These are phyloP conservation scores for Sphaerodactylus townsendi DNA, from an alignment of 2,113 vertebrate species.

Conservation along the genomic window DNA sequence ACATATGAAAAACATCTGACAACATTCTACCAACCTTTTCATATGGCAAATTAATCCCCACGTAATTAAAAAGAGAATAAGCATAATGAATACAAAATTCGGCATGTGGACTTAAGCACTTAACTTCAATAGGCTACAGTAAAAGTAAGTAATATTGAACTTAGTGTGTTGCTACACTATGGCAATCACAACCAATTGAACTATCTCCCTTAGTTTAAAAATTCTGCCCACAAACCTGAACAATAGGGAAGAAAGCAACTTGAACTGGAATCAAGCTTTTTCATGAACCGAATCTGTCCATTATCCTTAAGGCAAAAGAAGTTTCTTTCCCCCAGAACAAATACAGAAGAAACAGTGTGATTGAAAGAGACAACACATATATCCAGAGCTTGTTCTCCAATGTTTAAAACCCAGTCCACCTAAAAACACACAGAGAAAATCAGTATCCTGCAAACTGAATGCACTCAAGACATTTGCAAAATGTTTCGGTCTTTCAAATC, in stretches of 20 bases:
- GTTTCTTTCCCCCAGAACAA: constrained; percentile 93
- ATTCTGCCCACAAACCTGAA: constrained; percentile 78
- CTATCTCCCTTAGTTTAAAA: background rate
- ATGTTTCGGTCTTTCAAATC: constrained; percentile 6
- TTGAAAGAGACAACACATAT: constrained; percentile 82
- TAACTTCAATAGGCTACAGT: background rate
- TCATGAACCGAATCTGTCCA: constrained; percentile 96
- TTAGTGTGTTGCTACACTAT: background rate
- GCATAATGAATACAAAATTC: background rate
- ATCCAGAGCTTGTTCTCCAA: constrained; percentile 93
- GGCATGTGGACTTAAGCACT: background rate
- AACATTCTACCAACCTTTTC: background rate
- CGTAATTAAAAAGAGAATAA: background rate
- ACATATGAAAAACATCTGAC: background rate
- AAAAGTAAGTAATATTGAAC: background rate
- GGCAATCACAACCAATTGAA: background rate
- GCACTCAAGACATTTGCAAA: background rate
- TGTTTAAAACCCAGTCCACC: constrained; percentile 93
- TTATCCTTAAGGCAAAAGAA: constrained; percentile 95
- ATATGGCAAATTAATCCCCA: background rate
- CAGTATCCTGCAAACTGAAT: constrained; percentile 10
- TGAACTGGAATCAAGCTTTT: constrained; percentile 94
- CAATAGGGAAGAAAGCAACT: constrained; percentile 94
- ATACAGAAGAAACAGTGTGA: constrained; percentile 82
- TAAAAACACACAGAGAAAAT: constrained; percentile 70